Base-by-base conservation (phyloP, 2,888 invertebrate species). In the Antheraea assamensis region DNA sequence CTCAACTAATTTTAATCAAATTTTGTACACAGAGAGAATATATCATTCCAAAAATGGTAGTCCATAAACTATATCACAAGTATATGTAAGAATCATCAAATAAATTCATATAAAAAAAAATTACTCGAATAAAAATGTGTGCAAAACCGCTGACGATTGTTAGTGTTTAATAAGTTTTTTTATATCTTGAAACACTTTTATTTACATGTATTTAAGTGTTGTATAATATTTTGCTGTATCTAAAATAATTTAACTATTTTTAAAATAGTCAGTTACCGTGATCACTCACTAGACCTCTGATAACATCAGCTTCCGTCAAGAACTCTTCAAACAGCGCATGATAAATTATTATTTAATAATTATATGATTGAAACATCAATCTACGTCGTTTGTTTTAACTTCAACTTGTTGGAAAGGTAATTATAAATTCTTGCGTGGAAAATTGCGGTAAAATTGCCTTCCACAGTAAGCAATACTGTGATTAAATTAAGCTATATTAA, bases 401-500 rank as follows among this genome's bases (percentile, higher is more conserved):
- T 81, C 75, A 80, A 79, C 75, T 75, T 73, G 76, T 80, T 80
- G 79, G 80, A 79, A 74, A 77, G 77, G 83, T 88, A 89, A 90
- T 90, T 89, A 88, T 83, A 86, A 88, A 89, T 89, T 90, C 85
- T 85, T 89, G 84, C 85, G 85, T 87, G 80, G 84, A 85, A 90
- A 88, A 90, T 89, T 87, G 87, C 81, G 87, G 87, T 84, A 80
- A 85, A 86, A 87, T 87, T 86, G 85, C 85, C 81, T 81, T 80
- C 42, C 86, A 81, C 81, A 85, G 87, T 86, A 87, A 89, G 89
- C 89, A 89, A 75, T 87, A 87, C 88, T 88, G 85, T 92, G 89
- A 93, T 94, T 93, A 91, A 93, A 93, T 92, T 92, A 93, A 86
- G 87, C 87, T 81, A 88, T 92, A 92, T 92, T 92, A 90, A 86